phyloP scores from a whole-genome alignment of 2,888 invertebrate species.

The Morpho deidamia region DNA sequence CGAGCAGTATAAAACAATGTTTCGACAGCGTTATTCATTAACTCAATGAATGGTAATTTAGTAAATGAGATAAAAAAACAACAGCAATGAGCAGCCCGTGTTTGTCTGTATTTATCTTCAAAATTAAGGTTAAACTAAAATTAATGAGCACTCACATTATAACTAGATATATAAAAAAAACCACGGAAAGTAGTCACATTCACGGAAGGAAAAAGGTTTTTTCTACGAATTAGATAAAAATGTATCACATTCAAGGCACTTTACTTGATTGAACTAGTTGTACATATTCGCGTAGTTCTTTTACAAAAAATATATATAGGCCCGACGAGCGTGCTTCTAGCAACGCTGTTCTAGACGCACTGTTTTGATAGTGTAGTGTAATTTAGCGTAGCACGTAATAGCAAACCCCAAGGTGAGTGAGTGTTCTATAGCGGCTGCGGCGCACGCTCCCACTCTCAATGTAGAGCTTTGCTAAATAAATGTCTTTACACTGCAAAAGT shows the following conservation, averaged over 20 bases:
- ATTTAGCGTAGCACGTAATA: constrained; percentile 63
- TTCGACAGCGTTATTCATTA: neutral
- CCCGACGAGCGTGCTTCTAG: constrained; percentile 44
- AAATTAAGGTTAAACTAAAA: constrained; percentile 8
- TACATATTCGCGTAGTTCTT: constrained; percentile 8
- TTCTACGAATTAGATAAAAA: neutral
- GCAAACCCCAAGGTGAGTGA: constrained; percentile 65
- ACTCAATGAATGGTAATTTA: neutral
- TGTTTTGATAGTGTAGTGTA: constrained; percentile 73
- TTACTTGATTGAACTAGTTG: neutral
- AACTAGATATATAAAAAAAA: constrained; percentile 1
- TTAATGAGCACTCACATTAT: constrained; percentile 12
- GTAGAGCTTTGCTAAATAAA: neutral
- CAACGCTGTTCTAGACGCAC: constrained; percentile 52
- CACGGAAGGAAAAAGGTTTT: neutral
- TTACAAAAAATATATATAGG: neutral
- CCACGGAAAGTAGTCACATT: constrained; percentile 2
- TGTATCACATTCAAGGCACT: constrained; percentile 10
- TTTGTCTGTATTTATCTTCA: constrained; percentile 2
- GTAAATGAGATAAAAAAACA: constrained; percentile 1
- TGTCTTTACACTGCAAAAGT: neutral
- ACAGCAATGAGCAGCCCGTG: constrained; percentile 1
- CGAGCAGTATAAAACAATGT: neutral
- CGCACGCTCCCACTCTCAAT: constrained; percentile 28
- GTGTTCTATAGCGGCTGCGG: constrained; percentile 42